A percentile compares a stretch with the other conserved stretches of the same genome.
Conservation (phyloP, 2,888 invertebrate genomes). For the Hipparchia sbordonii region DNA sequence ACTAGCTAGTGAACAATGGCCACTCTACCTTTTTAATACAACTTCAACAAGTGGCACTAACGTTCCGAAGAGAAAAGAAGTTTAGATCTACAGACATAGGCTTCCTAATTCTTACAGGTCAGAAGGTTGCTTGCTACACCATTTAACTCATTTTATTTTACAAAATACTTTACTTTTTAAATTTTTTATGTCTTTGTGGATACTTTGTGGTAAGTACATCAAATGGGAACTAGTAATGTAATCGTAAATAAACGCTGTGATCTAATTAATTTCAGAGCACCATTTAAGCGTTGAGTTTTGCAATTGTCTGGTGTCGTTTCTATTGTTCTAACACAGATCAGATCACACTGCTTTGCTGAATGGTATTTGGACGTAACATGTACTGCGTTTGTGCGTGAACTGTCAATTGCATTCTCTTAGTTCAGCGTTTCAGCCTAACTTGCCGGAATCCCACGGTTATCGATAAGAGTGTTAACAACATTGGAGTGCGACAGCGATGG, state of each 20-base stretch:
- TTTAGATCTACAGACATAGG: too few species aligned
- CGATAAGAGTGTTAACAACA: background rate
- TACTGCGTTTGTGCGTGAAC: conserved; percentile 5
- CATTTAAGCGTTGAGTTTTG: background rate
- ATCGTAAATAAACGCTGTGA: background rate
- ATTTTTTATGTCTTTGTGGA: too few species aligned
- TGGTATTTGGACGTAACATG: conserved; percentile 9
- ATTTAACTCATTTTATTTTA: too few species aligned
- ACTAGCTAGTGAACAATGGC: too few species aligned
- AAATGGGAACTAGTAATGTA: too few species aligned
- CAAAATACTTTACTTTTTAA: too few species aligned
- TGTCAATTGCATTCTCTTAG: conserved; percentile 15
- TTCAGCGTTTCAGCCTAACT: conserved; percentile 1
- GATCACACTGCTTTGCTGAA: conserved; percentile 6
- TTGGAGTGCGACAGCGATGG: background rate
- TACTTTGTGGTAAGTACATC: too few species aligned
- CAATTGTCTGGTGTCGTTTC: background rate
- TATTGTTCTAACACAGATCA: conserved; percentile 4
- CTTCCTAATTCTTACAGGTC: too few species aligned
- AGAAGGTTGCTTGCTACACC: too few species aligned
- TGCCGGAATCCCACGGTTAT: background rate
- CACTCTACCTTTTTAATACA: too few species aligned
- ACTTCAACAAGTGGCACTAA: too few species aligned
- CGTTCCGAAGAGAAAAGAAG: too few species aligned
- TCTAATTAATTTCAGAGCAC: background rate